Evolutionary conservation across 2,113 vertebrate genomes (phyloP).

Genomic region (Solea solea): DNA sequence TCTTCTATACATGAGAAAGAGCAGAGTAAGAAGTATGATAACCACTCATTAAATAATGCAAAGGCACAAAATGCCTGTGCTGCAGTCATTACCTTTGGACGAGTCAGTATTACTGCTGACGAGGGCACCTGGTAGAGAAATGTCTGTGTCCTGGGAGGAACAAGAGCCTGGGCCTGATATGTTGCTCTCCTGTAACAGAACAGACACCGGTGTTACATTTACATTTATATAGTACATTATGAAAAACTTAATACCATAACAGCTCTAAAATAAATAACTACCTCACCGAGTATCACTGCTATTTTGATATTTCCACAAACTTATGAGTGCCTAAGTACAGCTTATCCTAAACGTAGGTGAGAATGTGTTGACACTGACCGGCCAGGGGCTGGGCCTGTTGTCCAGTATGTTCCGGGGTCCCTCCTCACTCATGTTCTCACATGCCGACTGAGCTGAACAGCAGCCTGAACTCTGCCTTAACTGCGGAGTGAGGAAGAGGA

Average conservation of each 20-base stretch:
- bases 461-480: slow-evolving; percentile 34
- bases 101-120: slow-evolving; percentile 57
- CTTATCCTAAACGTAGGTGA: background rate
- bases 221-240: background rate
- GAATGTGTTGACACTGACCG: slow-evolving; percentile 58
- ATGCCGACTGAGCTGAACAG: slow-evolving; percentile 40
- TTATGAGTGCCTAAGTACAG: background rate
- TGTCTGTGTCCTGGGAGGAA: slow-evolving; percentile 78
- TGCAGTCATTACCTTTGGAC: slow-evolving; percentile 55
- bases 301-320: background rate
- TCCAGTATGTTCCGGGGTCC: slow-evolving; percentile 55
- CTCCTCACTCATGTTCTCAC: slow-evolving; percentile 55
- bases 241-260: background rate
- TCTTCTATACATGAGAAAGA: slow-evolving; percentile 22
- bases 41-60: background rate
- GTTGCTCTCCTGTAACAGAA: slow-evolving; percentile 60
- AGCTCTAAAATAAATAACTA: background rate
- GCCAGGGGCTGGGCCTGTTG: slow-evolving; percentile 58
- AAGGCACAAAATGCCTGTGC: background rate
- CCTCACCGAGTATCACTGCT: background rate
- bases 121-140: slow-evolving; percentile 77
- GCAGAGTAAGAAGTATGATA: background rate
- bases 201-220: slow-evolving; percentile 8
- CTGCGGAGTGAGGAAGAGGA: slow-evolving; percentile 33
- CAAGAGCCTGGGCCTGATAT: slow-evolving; percentile 66